Evolutionary conservation across 2,888 invertebrate species (phyloP), one percentile per base, ranked within the genome.

Genomic region (Priocnemis perturbator): DNA sequence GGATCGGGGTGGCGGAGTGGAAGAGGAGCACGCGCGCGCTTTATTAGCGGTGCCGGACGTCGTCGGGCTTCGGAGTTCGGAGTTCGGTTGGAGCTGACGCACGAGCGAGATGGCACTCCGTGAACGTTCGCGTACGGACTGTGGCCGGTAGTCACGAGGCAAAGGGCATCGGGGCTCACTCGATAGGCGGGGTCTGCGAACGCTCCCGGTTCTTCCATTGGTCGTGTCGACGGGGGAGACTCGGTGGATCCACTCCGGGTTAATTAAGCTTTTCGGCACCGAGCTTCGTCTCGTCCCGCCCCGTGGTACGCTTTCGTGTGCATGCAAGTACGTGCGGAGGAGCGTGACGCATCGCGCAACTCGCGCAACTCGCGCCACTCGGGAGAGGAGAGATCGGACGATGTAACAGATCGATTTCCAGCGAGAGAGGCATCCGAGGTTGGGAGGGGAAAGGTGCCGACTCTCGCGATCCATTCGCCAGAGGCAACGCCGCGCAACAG

Each of bases 121-220:
- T 81, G 80, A 79, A 83, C 86, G 86, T 77, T 87, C 87, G 86
- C 86, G 81, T 82, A 81, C 83, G 83, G 80, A 87, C 87, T 87
- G 86, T 80, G 84, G 80, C 72, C 71, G 83, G 81, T 71, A 81
- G 84, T 81, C 86, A 86, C 86, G 86, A 86, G 86, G 84, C 85
- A 86, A 85, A 85, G 85, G 83, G 83, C 83, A 85, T 77, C 81
- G 83, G 77, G 68, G 78, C 67, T 76, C 78, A 65, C 71, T 61
- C 62, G 70, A 68, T 67, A 76, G 83, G 83, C 80, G 84, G 79
- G 66, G 83, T 74, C 70, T 69, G 44, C 68, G 58, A 23, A 58
- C 70, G 67, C 59, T 64, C 57, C 62, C 14, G 47, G 48, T 52
- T 11, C 17, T 44, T 19, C 61, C 55, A 73, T 76, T 74, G 73